Evolutionary conservation across 1,140 invertebrate species (phyloP).

Genomic region (Drosophila lacertosa): DNA sequence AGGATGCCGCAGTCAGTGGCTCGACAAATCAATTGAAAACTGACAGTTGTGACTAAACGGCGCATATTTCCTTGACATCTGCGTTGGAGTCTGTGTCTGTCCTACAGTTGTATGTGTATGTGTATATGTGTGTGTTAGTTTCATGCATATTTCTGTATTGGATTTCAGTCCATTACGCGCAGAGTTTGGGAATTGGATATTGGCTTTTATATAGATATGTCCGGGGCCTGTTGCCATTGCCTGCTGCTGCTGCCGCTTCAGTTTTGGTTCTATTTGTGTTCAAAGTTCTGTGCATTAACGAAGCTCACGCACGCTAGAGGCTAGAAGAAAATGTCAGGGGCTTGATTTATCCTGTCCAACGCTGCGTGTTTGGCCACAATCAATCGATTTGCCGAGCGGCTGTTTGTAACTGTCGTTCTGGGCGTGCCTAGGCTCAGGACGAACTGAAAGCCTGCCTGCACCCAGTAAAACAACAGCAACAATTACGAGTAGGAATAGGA

Average conservation of each 20-base stretch:
- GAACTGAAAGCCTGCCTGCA: conserved; percentile 20
- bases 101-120: conserved; percentile 2
- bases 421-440: conserved; percentile 62
- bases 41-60: conserved; percentile 81
- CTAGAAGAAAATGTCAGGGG: conserved; percentile 71
- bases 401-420: conserved; percentile 78
- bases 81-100: conserved; percentile 45
- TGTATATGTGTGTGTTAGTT: conserved; percentile 21
- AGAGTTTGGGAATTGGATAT: conserved; percentile 79
- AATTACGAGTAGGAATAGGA: conserved; percentile 31
- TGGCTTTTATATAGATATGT: conserved; percentile 66
- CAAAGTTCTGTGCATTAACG: conserved; percentile 63
- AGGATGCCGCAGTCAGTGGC: conserved; percentile 39
- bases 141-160: conserved; percentile 81
- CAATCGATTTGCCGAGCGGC: conserved; percentile 74
- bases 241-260: conserved; percentile 15
- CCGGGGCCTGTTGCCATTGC: conserved; percentile 64
- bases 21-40: conserved; percentile 82
- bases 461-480: conserved; percentile 45
- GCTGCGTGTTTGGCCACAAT: conserved; percentile 80
- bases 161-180: conserved; percentile 79
- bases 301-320: conserved; percentile 73
- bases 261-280: conserved; percentile 8
- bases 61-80: conserved; percentile 82
- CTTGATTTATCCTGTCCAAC: conserved; percentile 81